Evolutionary conservation across 2,888 invertebrate species (phyloP).

Genomic region (Silvanus unidentatus): DNA sequence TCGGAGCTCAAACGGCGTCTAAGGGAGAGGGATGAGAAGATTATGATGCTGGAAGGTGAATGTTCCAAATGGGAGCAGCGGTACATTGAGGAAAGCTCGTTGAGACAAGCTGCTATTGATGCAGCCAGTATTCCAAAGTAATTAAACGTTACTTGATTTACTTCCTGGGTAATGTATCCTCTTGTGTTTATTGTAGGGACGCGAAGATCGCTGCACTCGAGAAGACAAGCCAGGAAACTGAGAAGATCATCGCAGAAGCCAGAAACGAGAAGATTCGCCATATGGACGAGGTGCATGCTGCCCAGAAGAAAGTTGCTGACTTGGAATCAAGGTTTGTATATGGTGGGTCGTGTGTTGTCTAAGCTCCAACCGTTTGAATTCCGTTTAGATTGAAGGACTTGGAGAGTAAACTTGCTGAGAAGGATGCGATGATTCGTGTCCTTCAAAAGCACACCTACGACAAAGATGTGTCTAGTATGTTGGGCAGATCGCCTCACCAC

Average conservation of each 20-base stretch:
- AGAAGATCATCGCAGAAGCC: constrained; percentile 79
- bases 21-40: constrained; percentile 64
- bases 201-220: constrained; percentile 80
- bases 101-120: constrained; percentile 74
- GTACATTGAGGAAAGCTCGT: constrained; percentile 73
- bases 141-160: constrained; percentile 9
- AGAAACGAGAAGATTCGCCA: constrained; percentile 80
- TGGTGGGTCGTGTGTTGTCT: constrained; percentile 3
- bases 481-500: constrained; percentile 48
- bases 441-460: constrained; percentile 75
- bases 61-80: constrained; percentile 83
- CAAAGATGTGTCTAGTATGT: constrained; percentile 57
- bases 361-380: background rate
- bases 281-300: constrained; percentile 82
- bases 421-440: constrained; percentile 85
- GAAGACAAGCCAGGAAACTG: constrained; percentile 76
- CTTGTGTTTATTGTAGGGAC: constrained; percentile 52
- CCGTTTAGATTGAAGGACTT: constrained; percentile 66
- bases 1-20: constrained; percentile 59
- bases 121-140: constrained; percentile 71
- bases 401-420: constrained; percentile 81
- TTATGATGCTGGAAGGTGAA: constrained; percentile 71
- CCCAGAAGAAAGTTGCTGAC: constrained; percentile 80
- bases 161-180: background rate
- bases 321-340: constrained; percentile 71